These are phyloP conservation scores for Brachionus plicatilis DNA, from an alignment of 1,140 invertebrate species.

Conservation along the genomic window DNA sequence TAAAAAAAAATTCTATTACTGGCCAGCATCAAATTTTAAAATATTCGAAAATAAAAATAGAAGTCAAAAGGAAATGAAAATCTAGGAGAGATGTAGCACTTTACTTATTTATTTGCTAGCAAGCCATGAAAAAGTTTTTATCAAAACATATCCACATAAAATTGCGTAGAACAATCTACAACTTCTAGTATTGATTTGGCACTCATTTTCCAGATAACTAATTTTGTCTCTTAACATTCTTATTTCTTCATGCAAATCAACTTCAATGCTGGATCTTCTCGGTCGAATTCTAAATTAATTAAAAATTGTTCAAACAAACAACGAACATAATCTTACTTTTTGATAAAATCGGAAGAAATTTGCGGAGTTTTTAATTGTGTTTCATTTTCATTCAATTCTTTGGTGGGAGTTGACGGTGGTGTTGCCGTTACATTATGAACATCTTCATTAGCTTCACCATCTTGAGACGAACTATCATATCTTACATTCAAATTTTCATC, in stretches of 20 bases:
- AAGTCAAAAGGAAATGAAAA: not conserved
- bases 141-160: conserved; percentile 32
- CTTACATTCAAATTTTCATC: not conserved
- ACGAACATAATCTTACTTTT: not conserved
- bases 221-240: conserved; percentile 32
- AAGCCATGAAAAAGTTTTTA: conserved; percentile 38
- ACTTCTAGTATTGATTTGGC: conserved; percentile 32
- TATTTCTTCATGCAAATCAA: conserved; percentile 30
- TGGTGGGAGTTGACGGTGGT: conserved; percentile 23
- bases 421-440: not conserved
- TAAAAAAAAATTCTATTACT: not conserved
- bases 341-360: not conserved
- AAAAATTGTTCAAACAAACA: not conserved
- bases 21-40: not conserved
- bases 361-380: conserved; percentile 12
- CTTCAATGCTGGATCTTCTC: conserved; percentile 38
- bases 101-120: not conserved
- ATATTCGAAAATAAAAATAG: not conserved
- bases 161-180: conserved; percentile 38
- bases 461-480: not conserved
- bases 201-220: conserved; percentile 22
- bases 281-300: conserved; percentile 29
- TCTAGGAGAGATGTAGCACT: too few relatives aligned
- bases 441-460: not conserved
- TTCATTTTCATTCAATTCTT: not conserved